Evolutionary conservation across 2,888 invertebrate species (phyloP).

Genomic region (Adela reaumurella): DNA sequence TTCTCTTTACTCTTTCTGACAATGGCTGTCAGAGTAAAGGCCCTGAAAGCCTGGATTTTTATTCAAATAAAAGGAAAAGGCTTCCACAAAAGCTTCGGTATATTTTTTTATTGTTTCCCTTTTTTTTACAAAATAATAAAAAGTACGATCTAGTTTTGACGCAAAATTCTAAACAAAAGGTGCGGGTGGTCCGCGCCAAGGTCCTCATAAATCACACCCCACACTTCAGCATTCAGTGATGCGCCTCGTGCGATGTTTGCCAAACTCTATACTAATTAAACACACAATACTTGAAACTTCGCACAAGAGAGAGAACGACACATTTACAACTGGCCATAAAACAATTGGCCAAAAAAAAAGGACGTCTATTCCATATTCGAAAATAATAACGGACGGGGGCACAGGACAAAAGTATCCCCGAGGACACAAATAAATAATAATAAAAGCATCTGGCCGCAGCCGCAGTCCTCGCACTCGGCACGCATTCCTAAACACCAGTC

Average conservation of each 20-base stretch:
- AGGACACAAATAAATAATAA: conserved; percentile 31
- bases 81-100: too few relatives aligned
- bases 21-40: too few relatives aligned
- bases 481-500: conserved; percentile 35
- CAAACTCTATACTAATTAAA: neutral
- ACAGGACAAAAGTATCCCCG: conserved; percentile 36
- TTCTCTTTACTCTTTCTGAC: too few relatives aligned
- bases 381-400: conserved; percentile 42
- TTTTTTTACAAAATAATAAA: too few relatives aligned
- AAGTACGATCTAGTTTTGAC: too few relatives aligned
- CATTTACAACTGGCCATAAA: conserved; percentile 47
- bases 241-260: neutral
- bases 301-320: neutral
- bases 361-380: conserved; percentile 15
- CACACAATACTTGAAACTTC: neutral
- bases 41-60: too few relatives aligned
- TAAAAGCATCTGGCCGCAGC: conserved; percentile 41
- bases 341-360: conserved; percentile 50
- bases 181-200: neutral
- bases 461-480: conserved; percentile 19
- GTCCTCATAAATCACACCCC: neutral
- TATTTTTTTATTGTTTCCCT: too few relatives aligned
- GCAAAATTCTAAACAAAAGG: neutral
- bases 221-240: neutral
- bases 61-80: too few relatives aligned